Evolutionary conservation across 1,140 invertebrate genomes (phyloP), one percentile per base, ranked within the genome.

Genomic region (Drosophila saltans): DNA sequence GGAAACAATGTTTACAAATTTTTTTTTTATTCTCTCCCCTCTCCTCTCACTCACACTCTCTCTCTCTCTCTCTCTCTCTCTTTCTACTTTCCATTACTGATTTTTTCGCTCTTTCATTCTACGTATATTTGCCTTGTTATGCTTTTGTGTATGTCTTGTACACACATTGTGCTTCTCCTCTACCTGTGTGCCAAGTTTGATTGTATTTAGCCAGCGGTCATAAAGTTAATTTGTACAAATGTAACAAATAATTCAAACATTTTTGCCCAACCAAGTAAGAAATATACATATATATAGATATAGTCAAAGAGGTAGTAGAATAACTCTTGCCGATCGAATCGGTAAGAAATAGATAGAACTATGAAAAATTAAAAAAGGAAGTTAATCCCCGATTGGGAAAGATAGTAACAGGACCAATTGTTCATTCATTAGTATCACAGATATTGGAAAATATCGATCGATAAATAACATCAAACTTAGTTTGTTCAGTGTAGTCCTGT

Each of bases 161-260:
- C 88, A 88, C 83, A 86, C 83, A 86, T 88, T 88, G 82, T 86
- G 72, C 74, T 66, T 64, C 45, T 52, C 36, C 58, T 48, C 33
- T 52, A 57, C 52, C 58, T 72, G 56, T 72, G 56, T 64, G 75
- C 75, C 52, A 88, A 83, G 83, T 86, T 86, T 86, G 83, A 82
- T 80, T 88, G 85, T 89, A 88, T 88, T 88, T 89, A 88, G 83
- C 83, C 84, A 75, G 83, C 84, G 83, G 83, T 88, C 84, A 88
- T 80, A 89, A 88, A 88, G 83, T 88, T 88, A 88, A 88, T 88
- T 88, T 88, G 84, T 89, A 89, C 84, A 88, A 88, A 88, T 89
- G 80, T 89, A 75, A 80, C 80, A 84, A 88, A 88, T 89, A 88
- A 88, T 88, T 89, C 84, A 88, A 88, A 78, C 74, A 66, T 56